These are phyloP conservation scores for Bombus waltoni DNA, from an alignment of 1,140 invertebrate genomes.

Conservation along the genomic window DNA sequence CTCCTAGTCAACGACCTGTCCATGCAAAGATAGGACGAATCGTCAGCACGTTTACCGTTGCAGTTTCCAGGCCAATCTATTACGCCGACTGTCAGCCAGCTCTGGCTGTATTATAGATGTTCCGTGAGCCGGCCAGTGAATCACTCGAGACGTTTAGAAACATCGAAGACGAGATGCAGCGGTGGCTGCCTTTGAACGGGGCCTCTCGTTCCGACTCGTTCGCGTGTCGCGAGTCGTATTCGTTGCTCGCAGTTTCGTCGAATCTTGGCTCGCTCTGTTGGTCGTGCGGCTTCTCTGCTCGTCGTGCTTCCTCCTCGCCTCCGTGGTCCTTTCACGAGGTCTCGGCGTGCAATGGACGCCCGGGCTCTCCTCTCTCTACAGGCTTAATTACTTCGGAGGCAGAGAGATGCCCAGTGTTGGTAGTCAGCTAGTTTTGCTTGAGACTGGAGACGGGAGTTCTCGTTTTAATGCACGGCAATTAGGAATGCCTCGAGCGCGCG, in stretches of 20 bases:
- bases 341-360: not conserved
- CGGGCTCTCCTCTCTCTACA: not conserved
- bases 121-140: conserved; percentile 17
- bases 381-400: conserved; percentile 35
- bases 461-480: conserved; percentile 30
- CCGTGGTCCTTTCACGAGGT: not conserved
- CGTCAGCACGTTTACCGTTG: conserved; percentile 37
- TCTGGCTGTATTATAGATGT: conserved; percentile 27
- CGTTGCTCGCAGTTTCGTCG: not conserved
- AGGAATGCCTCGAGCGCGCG: conserved; percentile 1
- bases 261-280: conserved; percentile 5
- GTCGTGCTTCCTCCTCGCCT: not conserved
- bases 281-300: not conserved
- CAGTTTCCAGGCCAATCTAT: conserved; percentile 37
- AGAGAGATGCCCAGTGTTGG: not conserved
- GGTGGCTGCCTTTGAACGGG: conserved; percentile 3
- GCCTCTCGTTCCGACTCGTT: not conserved
- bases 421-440: not conserved
- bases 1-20: conserved; percentile 57
- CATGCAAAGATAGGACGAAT: conserved; percentile 66
- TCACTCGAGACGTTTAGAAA: conserved; percentile 41
- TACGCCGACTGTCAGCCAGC: conserved; percentile 14
- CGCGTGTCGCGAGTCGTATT: no score
- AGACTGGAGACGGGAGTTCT: conserved; percentile 1
- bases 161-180: not conserved